Evolutionary conservation across 2,113 vertebrate genomes (phyloP).

Genomic region (Aegypius monachus): DNA sequence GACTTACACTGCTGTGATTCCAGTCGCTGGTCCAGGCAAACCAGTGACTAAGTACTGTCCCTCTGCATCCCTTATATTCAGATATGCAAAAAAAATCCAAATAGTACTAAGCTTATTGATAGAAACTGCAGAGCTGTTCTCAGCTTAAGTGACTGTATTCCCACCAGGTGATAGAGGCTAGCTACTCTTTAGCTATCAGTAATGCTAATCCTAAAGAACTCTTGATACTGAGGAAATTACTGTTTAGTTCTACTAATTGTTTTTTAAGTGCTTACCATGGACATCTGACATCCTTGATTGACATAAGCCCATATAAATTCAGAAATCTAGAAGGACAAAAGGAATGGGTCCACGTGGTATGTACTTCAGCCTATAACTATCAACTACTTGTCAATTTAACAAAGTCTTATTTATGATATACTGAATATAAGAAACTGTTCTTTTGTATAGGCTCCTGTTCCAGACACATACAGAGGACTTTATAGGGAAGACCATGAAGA

Average conservation of each 20-base stretch:
- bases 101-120: background rate
- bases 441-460: conserved; percentile 83
- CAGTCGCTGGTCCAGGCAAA: background rate
- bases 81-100: background rate
- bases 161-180: background rate
- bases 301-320: conserved; percentile 99
- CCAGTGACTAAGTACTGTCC: background rate
- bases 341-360: conserved; percentile 97
- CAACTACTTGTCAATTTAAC: background rate
- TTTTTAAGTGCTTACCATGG: conserved; percentile 91
- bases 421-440: background rate
- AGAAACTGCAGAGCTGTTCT: background rate
- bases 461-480: conserved; percentile 88
- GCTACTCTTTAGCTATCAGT: background rate
- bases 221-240: background rate
- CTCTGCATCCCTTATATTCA: background rate
- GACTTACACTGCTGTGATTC: background rate
- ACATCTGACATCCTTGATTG: conserved; percentile 91
- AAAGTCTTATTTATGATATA: background rate
- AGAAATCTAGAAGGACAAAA: conserved; percentile 89
- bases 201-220: background rate
- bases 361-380: conserved; percentile 57
- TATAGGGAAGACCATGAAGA: conserved; percentile 83
- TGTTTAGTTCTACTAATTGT: conserved; percentile 56
- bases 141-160: background rate